Percentiles rank a stretch among this genome's conserved stretches.
phyloP scores from a whole-genome alignment of 1,140 invertebrate species.

The Drosophila pruinosa region DNA sequence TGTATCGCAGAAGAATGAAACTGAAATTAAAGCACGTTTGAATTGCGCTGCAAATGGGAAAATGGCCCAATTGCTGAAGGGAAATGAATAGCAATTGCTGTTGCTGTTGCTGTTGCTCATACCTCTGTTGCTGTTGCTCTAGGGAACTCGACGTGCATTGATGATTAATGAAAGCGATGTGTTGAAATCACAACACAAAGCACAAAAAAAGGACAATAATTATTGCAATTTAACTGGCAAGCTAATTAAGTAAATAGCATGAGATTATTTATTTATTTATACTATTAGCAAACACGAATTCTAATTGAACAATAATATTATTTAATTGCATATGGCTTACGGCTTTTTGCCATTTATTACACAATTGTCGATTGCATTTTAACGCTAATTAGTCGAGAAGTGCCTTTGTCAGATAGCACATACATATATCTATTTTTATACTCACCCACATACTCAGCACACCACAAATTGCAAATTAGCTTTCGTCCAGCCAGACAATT shows the following conservation, averaged over 20 bases:
- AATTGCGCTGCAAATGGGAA: conserved; percentile 32
- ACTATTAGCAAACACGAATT: background rate
- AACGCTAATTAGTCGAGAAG: background rate
- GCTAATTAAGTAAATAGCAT: background rate
- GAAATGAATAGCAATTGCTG: background rate
- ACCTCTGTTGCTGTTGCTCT: background rate
- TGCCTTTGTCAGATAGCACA: background rate
- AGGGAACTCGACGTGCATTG: background rate
- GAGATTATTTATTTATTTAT: background rate
- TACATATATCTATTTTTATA: background rate
- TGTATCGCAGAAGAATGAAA: too few species aligned
- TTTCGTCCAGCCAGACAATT: conserved; percentile 15
- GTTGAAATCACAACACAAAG: background rate
- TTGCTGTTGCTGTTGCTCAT: background rate
- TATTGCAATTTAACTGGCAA: background rate
- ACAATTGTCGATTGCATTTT: background rate
- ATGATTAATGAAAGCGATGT: background rate
- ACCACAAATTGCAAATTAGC: conserved; percentile 20
- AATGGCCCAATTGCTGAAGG: conserved; percentile 4
- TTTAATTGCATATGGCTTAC: background rate
- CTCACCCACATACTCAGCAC: background rate
- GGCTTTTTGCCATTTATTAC: background rate
- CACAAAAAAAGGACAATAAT: background rate
- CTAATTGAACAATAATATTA: background rate
- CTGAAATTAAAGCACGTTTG: conserved; percentile 71